A percentile compares a stretch with the other conserved stretches of the same genome.
Evolutionary conservation across 2,888 invertebrate genomes (phyloP).

Genomic region (Phaedon cochleariae): DNA sequence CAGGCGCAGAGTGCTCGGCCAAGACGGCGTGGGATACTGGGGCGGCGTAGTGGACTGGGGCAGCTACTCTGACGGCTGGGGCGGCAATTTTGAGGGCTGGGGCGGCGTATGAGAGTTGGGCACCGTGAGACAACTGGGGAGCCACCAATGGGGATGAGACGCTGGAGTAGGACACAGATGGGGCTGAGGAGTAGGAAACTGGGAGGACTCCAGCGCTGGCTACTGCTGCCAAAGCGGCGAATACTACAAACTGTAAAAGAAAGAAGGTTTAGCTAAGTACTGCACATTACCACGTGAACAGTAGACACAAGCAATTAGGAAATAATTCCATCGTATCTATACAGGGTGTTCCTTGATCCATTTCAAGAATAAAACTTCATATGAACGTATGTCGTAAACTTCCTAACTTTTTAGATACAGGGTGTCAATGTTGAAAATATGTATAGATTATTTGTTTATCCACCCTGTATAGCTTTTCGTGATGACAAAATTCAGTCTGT

Average conservation of each 20-base stretch:
- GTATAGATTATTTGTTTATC: too few relatives aligned
- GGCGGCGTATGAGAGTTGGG: slow-evolving; percentile 54
- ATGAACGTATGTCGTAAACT: too few relatives aligned
- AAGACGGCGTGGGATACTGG: slow-evolving; percentile 53
- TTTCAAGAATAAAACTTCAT: too few relatives aligned
- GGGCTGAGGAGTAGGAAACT: slow-evolving; percentile 25
- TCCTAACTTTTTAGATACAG: too few relatives aligned
- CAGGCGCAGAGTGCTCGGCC: slow-evolving; percentile 44
- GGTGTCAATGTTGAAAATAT: too few relatives aligned
- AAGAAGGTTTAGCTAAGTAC: too few relatives aligned
- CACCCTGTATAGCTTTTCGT: too few relatives aligned
- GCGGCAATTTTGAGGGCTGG: slow-evolving; percentile 31
- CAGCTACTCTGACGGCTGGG: slow-evolving; percentile 31
- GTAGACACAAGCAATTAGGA: too few relatives aligned
- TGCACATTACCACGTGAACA: too few relatives aligned
- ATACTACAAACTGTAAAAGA: slow-evolving; percentile 41
- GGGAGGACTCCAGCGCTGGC: slow-evolving; percentile 44
- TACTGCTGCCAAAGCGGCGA: slow-evolving; percentile 49
- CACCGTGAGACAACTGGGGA: slow-evolving; percentile 11
- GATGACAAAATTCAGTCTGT: too few relatives aligned
- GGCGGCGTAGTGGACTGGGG: slow-evolving; percentile 56
- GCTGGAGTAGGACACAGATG: slow-evolving; percentile 36
- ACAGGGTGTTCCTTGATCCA: too few relatives aligned
- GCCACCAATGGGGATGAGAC: slow-evolving; percentile 17
- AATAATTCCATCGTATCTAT: too few relatives aligned